A percentile compares a stretch with the other conserved stretches of the same genome.
These are phyloP conservation scores for Thunnus thynnus DNA, from an alignment of 2,113 vertebrate genomes.

Conservation along the genomic window DNA sequence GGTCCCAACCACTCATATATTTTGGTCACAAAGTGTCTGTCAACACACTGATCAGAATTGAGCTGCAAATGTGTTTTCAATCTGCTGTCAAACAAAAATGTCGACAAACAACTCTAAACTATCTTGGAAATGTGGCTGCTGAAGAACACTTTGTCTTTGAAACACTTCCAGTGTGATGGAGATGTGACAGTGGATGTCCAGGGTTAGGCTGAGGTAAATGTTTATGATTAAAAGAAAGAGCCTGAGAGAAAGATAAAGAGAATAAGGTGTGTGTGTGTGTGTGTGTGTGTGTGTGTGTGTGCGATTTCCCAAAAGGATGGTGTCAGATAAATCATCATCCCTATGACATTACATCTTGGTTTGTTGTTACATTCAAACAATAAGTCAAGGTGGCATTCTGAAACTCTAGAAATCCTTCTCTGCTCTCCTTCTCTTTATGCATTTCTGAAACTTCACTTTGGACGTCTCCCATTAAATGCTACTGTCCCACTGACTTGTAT, in stretches of 20 bases:
- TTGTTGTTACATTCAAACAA: conserved; percentile 9
- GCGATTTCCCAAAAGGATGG: too few species aligned
- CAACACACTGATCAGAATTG: too few species aligned
- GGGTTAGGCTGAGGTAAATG: neutral
- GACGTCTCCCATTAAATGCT: neutral
- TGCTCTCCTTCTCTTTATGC: conserved; percentile 21
- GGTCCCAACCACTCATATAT: too few species aligned
- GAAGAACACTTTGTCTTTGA: too few species aligned
- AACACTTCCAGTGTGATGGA: neutral
- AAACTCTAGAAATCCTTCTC: conserved; percentile 28
- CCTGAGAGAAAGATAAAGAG: neutral
- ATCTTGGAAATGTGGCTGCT: neutral
- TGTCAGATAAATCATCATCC: conserved; percentile 16
- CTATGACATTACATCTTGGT: neutral
- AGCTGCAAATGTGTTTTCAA: too few species aligned
- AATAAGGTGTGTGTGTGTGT: neutral
- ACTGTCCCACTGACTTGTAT: neutral
- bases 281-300: neutral
- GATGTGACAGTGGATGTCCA: neutral
- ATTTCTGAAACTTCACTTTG: conserved; percentile 19
- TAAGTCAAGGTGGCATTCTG: neutral
- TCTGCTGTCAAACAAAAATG: too few species aligned
- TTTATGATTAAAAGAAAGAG: neutral
- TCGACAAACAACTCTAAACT: too few species aligned
- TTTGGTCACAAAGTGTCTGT: too few species aligned